phyloP scores from a whole-genome alignment of 2,113 vertebrate genomes.

The Sander lucioperca region DNA sequence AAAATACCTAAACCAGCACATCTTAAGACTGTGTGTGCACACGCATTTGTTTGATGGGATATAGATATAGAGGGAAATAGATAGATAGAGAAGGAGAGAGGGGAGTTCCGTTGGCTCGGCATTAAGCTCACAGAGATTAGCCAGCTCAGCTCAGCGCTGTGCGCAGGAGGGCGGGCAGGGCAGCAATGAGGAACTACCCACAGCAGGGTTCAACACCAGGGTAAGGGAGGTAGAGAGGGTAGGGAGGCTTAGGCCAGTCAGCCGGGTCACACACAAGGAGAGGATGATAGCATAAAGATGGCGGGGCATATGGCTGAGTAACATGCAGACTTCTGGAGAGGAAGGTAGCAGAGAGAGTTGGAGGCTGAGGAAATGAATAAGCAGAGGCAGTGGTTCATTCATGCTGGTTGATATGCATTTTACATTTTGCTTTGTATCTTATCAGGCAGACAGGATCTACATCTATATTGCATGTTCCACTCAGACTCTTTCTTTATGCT shows the following conservation, averaged over 20 bases:
- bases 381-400: conserved; percentile 39
- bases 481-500: conserved; percentile 29
- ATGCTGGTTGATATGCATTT: conserved; percentile 36
- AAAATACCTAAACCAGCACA: conserved; percentile 60
- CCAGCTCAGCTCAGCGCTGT: conserved; percentile 57
- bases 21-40: conserved; percentile 50
- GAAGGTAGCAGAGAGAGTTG: conserved; percentile 12
- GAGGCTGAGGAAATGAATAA: conserved; percentile 46
- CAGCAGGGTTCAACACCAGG: conserved; percentile 69
- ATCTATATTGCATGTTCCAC: conserved; percentile 36
- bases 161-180: conserved; percentile 32
- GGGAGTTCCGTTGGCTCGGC: conserved; percentile 52
- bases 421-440: conserved; percentile 13
- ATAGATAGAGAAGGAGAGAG: conserved; percentile 40
- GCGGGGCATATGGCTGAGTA: conserved; percentile 10
- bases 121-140: conserved; percentile 76
- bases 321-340: conserved; percentile 27
- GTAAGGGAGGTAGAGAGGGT: conserved; percentile 48
- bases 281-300: conserved; percentile 18
- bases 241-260: conserved; percentile 34
- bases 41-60: conserved; percentile 62
- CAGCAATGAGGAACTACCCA: conserved; percentile 55
- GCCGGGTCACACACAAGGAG: conserved; percentile 43
- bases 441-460: conserved; percentile 11
- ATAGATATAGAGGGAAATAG: conserved; percentile 57